phyloP scores from a whole-genome alignment of 2,113 vertebrate species.

The Rhinolophus ferrumequinum region DNA sequence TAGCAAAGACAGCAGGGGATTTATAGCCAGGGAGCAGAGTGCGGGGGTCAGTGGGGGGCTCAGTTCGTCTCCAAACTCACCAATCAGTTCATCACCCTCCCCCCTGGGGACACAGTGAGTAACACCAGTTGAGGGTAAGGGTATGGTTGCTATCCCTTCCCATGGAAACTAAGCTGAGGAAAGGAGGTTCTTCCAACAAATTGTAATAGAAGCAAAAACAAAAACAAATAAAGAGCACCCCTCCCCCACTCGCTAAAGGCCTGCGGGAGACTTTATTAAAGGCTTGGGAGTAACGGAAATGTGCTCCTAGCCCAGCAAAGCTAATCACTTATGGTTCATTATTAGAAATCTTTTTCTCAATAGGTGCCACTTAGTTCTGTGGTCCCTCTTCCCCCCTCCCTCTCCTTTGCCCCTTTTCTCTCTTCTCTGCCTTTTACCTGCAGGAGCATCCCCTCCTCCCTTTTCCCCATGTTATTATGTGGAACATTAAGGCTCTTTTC shows the following conservation, averaged over 20 bases:
- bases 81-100: not conserved
- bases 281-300: not conserved
- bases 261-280: not conserved
- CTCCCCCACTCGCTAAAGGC: not conserved
- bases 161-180: not conserved
- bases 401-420: not conserved
- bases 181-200: not conserved
- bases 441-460: not conserved
- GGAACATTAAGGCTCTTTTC: not conserved
- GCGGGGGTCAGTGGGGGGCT: not conserved
- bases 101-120: not conserved
- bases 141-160: not conserved
- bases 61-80: not conserved
- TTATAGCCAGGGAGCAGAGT: not conserved
- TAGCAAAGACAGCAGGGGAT: not conserved
- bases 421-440: not conserved
- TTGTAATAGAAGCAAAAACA: not conserved
- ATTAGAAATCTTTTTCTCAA: slow-evolving; percentile 9
- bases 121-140: not conserved
- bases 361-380: not conserved
- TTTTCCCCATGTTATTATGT: not conserved
- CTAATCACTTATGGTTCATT: not conserved
- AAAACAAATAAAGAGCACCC: not conserved
- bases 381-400: not conserved
- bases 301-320: not conserved